Evolutionary conservation across 2,888 invertebrate genomes (phyloP), one percentile per base, ranked within the genome.

Genomic region (Actias luna): DNA sequence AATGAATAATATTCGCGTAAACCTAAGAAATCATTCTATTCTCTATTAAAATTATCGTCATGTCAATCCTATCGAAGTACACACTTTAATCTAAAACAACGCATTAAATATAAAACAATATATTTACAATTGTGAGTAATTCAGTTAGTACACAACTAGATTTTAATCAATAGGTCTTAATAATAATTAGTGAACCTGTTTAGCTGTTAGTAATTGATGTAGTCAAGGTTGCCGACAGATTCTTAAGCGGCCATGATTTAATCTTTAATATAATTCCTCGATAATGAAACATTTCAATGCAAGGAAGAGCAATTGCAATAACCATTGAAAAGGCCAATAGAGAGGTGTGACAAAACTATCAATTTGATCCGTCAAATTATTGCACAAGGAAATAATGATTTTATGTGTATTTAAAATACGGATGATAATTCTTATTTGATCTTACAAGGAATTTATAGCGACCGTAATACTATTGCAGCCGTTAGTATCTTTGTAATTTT

Each of bases 301-400:
- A 64, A 65, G 60, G 58, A 22, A 65, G 62, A 60, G 57, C 70
- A 67, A 63, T 69, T 66, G 67, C 64, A 72, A 64, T 66, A 72
- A 57, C 64, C 2, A 25, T 64, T 67, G 59, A 62, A 69, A 70
- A 73, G 72, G 65, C 64, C 72, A 67, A 64, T 65, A 39, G 29
- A 61, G 42, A n/a, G 29, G 39, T 55, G 39, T 57, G 39, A 57
- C 57, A 12, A 29, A 55, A 61, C 61, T 61, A 31, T 18, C 14
- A 57, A 61, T 61, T 39, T 31, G 39, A 39, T 18, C 7, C 18
- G 12, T 12, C 14, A 18, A 36, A 55, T 22, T 14, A 31, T 18
- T 12, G 42, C n/a, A n/a, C n/a, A 62, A 39, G 16, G 39, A 25
- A 33, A n/a, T 50, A 62, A 50, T 18, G 16, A 18, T n/a, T 52